Evolutionary conservation across 1,140 invertebrate genomes (phyloP), one percentile per base, ranked within the genome.

Genomic region (Aradophagus sp.): DNA sequence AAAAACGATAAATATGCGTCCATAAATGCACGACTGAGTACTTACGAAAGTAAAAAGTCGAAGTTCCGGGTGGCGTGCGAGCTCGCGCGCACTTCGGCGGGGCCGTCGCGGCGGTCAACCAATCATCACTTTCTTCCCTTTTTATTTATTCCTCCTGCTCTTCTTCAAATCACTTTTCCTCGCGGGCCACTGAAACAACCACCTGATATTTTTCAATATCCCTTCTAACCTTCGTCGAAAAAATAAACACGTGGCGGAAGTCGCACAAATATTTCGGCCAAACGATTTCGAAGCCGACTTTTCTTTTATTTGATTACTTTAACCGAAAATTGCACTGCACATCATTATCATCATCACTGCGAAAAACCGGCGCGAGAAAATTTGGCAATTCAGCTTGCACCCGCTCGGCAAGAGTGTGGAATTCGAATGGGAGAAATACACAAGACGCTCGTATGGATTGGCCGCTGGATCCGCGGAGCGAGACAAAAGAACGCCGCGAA

Each of bases 171-270:
- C n/a, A 17, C n/a, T n/a, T n/a, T n/a, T n/a, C n/a, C n/a, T n/a
- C n/a, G n/a, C n/a, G n/a, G 26, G 15, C 1, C 50, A 53, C 50
- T 36, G 4, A 34, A 50, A 23, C 5, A 48, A 35, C 13, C 19
- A 36, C 36, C n/a, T 5, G 13, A 41, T 15, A 39, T 5, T 39
- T 23, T 5, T 23, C 16, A 52, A 29, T 20, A 23, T 42, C 23
- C 11, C 5, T 13, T 5, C 34, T 23, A 13, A 32, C 27, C 31
- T 42, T 32, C 5, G 27, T 2, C 4, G 27, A 5, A 10, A 15
- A n/a, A 5, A 14, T 26, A 41, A 53, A 38, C 36, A 53, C 50
- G 50, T 55, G 52, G 19, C 16, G 35, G 44, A 35, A 32, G 19
- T 31, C 52, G 52, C 29, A 17, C 8, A 38, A n/a, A n/a, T n/a